phyloP scores from a whole-genome alignment of 64 coral and sea anemone species.

The Porites lutea region DNA sequence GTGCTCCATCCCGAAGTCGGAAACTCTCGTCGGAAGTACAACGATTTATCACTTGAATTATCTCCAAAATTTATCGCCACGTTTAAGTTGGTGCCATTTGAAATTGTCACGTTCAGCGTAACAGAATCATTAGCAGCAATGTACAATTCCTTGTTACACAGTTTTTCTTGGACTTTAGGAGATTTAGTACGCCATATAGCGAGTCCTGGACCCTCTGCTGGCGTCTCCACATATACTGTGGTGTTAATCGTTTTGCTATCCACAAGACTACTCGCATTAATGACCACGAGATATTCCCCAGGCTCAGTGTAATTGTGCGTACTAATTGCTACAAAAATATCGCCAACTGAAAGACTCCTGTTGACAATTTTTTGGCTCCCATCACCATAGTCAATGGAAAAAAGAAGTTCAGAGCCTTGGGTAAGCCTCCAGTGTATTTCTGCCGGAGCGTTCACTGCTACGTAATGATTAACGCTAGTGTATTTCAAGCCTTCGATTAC shows the following conservation, averaged over 20 bases:
- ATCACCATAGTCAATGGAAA: slow-evolving; percentile 40
- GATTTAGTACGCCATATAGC: background rate
- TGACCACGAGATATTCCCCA: slow-evolving; percentile 32
- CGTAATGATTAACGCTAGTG: slow-evolving; percentile 1
- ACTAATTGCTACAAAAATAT: slow-evolving; percentile 27
- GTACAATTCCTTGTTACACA: slow-evolving; percentile 2
- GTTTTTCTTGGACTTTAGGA: background rate
- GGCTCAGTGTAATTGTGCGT: slow-evolving; percentile 42
- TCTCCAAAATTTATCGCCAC: slow-evolving; percentile 40
- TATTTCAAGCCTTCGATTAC: slow-evolving; percentile 5
- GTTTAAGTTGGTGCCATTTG: slow-evolving; percentile 53
- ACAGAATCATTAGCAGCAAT: slow-evolving; percentile 33
- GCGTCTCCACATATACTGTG: slow-evolving; percentile 51
- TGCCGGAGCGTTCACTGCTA: background rate
- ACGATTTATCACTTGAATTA: background rate
- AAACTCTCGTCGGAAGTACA: slow-evolving; percentile 12
- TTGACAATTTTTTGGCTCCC: background rate
- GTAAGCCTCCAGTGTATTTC: slow-evolving; percentile 24
- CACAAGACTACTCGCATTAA: slow-evolving; percentile 31
- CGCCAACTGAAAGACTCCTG: slow-evolving; percentile 24
- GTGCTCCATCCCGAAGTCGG: background rate
- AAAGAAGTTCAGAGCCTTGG: slow-evolving; percentile 40
- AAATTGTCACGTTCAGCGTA: background rate
- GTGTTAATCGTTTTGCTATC: slow-evolving; percentile 3
- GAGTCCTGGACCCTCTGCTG: background rate